Evolutionary conservation across 2,888 invertebrate species (phyloP).

Genomic region (Brachypalpus laphriformis): DNA sequence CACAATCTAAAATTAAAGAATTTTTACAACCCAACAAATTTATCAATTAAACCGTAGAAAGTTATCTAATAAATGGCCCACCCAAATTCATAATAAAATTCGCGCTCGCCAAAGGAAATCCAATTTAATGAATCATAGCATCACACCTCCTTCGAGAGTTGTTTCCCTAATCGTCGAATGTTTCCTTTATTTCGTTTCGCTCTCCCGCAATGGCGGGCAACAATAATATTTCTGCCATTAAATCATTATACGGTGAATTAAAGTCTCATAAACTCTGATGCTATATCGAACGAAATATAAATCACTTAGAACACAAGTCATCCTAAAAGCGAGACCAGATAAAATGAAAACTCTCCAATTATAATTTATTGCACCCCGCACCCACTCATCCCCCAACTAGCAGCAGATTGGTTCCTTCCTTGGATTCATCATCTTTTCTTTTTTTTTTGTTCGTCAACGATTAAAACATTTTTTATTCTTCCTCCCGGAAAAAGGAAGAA

Average conservation of each 20-base stretch:
- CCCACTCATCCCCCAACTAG: neutral
- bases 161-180: neutral
- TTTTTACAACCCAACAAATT: slow-evolving; percentile 22
- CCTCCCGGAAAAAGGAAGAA: neutral
- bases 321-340: slow-evolving; percentile 8
- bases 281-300: slow-evolving; percentile 33
- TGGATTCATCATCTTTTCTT: neutral
- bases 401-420: slow-evolving; percentile 27
- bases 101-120: neutral
- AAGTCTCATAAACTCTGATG: slow-evolving; percentile 30
- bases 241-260: slow-evolving; percentile 42
- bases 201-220: neutral
- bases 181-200: neutral
- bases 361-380: slow-evolving; percentile 31
- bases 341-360: slow-evolving; percentile 6
- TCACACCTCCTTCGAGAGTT: slow-evolving; percentile 7
- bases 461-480: slow-evolving; percentile 12
- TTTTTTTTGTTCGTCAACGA: neutral
- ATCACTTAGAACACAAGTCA: slow-evolving; percentile 38
- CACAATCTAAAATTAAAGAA: neutral
- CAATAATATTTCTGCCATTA: slow-evolving; percentile 41
- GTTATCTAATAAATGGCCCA: slow-evolving; percentile 22
- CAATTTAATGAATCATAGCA: slow-evolving; percentile 36
- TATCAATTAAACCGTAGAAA: slow-evolving; percentile 28
- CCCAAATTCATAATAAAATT: slow-evolving; percentile 7